Conservation (phyloP, 2,888 invertebrate species). For the Zaprionus obscuricornis region DNA sequence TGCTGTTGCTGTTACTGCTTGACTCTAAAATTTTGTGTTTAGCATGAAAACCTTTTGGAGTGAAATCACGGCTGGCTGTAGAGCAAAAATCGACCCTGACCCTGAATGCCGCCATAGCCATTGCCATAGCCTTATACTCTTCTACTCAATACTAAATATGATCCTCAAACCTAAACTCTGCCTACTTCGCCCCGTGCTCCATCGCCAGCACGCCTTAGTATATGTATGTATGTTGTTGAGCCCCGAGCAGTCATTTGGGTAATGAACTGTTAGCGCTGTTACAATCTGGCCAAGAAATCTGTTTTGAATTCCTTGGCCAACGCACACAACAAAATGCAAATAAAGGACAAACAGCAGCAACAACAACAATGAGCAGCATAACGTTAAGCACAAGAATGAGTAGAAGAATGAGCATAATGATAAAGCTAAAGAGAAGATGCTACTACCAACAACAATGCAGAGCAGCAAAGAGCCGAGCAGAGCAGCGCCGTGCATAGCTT, state of each 20-base stretch:
- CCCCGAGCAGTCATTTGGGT: slow-evolving; percentile 67
- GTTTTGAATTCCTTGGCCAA: slow-evolving; percentile 64
- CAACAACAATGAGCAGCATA: slow-evolving; percentile 1
- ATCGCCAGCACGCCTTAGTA: no score
- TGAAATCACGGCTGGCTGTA: slow-evolving; percentile 25
- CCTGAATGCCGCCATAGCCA: no score
- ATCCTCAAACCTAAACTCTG: background rate
- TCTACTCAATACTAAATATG: no score
- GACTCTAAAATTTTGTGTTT: slow-evolving; percentile 19
- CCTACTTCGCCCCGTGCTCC: slow-evolving; percentile 4
- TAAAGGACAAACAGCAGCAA: slow-evolving; percentile 37
- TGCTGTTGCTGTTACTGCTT: no score
- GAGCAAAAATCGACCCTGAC: no score
- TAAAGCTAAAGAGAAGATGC: no score
- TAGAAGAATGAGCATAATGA: slow-evolving; percentile 2
- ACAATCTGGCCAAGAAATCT: slow-evolving; percentile 74
- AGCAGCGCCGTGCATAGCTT: background rate
- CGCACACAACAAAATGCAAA: slow-evolving; percentile 46
- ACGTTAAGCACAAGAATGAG: slow-evolving; percentile 12
- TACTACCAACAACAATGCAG: no score
- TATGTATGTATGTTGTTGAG: no score
- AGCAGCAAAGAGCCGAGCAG: no score
- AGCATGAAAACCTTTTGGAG: slow-evolving; percentile 45
- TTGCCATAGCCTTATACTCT: no score
- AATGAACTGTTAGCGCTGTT: slow-evolving; percentile 73